A percentile compares a stretch with the other conserved stretches of the same genome.
These are phyloP conservation scores for Coendou prehensilis DNA, from an alignment of 2,797 vertebrate species.

Conservation along the genomic window DNA sequence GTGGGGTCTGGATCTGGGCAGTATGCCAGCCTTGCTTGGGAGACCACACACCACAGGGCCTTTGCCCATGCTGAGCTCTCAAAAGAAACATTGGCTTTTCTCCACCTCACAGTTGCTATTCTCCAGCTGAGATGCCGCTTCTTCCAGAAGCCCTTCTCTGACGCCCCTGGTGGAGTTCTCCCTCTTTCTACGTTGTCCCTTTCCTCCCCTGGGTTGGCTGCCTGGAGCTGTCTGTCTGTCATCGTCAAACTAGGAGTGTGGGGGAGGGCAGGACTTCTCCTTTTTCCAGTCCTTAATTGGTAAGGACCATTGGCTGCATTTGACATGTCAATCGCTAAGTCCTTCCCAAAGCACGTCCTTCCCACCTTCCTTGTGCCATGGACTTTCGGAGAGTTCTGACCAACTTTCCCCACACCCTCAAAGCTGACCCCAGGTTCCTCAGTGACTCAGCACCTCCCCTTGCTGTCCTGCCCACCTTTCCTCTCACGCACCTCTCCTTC, in stretches of 20 bases:
- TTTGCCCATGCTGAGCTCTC: background rate
- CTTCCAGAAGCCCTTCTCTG: background rate
- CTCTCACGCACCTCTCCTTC: background rate
- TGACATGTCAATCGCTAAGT: too few relatives aligned
- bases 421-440: too few relatives aligned
- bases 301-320: background rate
- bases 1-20: background rate
- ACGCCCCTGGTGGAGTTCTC: background rate
- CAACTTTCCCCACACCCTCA: background rate
- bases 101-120: fast-evolving
- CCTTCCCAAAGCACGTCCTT: fast-evolving
- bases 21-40: fast-evolving
- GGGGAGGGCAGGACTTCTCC: background rate
- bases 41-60: background rate
- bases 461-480: fast-evolving
- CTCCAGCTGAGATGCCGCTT: background rate
- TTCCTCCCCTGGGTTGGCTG: background rate
- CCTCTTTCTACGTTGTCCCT: background rate
- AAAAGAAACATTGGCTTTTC: background rate
- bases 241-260: background rate
- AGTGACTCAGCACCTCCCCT: fast-evolving
- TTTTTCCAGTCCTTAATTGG: background rate
- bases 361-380: fast-evolving
- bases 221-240: background rate
- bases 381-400: background rate